Conservation (phyloP, 1,140 invertebrate species). For the Lepidurus couesii region DNA sequence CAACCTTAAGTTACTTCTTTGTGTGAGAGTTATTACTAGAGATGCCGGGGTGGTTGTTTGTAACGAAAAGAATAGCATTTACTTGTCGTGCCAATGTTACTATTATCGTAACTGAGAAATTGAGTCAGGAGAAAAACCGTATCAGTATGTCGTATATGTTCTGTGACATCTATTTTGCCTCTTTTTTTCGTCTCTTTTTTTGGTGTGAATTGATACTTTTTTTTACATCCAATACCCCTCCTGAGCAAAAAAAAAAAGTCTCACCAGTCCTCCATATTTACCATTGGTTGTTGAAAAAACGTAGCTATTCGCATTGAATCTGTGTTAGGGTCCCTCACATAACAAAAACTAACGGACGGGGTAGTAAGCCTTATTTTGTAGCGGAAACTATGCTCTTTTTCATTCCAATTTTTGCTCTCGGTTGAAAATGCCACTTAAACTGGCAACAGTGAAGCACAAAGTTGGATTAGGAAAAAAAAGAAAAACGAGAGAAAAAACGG, state of each 20-base stretch:
- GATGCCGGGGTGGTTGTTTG: background rate
- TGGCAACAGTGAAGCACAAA: conserved; percentile 27
- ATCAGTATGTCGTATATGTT: conserved; percentile 4
- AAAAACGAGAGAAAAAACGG: conserved; percentile 24
- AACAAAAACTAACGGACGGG: background rate
- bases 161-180: background rate
- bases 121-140: conserved; percentile 14
- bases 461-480: conserved; percentile 25
- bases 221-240: background rate
- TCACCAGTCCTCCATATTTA: background rate
- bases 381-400: conserved; percentile 16
- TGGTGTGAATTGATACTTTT: background rate
- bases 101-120: background rate
- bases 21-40: background rate
- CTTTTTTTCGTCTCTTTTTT: background rate
- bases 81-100: background rate
- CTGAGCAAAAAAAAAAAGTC: background rate
- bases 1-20: conserved; percentile 1
- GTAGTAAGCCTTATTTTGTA: conserved; percentile 1
- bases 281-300: conserved; percentile 5
- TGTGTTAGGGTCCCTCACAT: background rate
- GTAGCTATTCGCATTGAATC: background rate
- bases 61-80: background rate
- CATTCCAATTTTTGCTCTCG: conserved; percentile 20
- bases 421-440: conserved; percentile 16